Percentiles rank a stretch among this genome's conserved stretches.
Evolutionary conservation across 2,113 vertebrate genomes (phyloP).

Genomic region (Thamnaconus septentrionalis): DNA sequence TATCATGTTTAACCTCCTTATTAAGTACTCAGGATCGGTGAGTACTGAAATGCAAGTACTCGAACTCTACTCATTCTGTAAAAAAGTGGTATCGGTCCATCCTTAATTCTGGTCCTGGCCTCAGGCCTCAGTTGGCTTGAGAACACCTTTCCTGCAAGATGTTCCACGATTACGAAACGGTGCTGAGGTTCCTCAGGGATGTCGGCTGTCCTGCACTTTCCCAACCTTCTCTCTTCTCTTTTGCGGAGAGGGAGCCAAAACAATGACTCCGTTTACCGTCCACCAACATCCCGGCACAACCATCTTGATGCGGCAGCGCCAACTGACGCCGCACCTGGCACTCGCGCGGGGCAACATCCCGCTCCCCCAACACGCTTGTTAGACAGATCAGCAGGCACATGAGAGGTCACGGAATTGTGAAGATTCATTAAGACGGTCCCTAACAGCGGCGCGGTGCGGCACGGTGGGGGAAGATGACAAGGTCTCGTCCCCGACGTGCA

Average conservation of each 20-base stretch:
- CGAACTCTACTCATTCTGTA: too few species aligned
- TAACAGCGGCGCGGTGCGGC: constrained; percentile 26
- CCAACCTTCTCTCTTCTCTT: not conserved
- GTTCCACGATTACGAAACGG: too few species aligned
- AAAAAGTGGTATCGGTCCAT: too few species aligned
- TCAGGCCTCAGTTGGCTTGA: too few species aligned
- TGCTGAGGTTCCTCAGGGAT: too few species aligned
- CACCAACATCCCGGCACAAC: not conserved
- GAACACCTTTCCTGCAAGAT: too few species aligned
- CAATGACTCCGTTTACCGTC: not conserved
- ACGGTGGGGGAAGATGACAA: constrained; percentile 48
- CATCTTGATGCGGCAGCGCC: constrained; percentile 18
- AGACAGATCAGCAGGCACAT: constrained; percentile 30
- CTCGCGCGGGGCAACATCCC: constrained; percentile 3
- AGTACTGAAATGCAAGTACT: too few species aligned
- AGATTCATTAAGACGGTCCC: constrained; percentile 49
- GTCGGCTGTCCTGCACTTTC: not conserved
- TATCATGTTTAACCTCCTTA: too few species aligned
- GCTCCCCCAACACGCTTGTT: constrained; percentile 31
- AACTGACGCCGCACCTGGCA: constrained; percentile 23
- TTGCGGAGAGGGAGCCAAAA: not conserved
- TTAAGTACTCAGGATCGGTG: too few species aligned
- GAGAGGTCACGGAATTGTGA: constrained; percentile 47
- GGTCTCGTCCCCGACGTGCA: constrained; percentile 53
- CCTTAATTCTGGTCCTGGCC: too few species aligned